Evolutionary conservation across 2,888 invertebrate genomes (phyloP).

Genomic region (Melieria picta): DNA sequence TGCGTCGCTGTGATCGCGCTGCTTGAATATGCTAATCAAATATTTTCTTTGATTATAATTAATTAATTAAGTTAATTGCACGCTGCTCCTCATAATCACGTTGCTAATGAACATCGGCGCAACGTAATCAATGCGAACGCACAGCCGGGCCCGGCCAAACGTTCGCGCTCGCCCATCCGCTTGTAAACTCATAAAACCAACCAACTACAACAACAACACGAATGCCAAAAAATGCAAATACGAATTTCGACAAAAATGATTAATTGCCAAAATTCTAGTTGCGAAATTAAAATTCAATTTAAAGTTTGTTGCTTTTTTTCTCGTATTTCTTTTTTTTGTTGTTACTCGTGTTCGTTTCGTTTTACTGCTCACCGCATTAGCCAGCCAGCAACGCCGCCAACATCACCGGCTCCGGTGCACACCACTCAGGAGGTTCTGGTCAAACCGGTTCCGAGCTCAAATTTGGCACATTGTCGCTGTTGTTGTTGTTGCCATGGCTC

Average conservation of each 20-base stretch:
- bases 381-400: conserved; percentile 8
- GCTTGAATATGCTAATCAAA: too few species aligned
- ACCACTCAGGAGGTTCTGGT: conserved; percentile 8
- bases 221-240: not conserved
- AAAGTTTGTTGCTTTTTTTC: conserved; percentile 10
- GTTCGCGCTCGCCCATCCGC: not conserved
- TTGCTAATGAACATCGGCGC: too few species aligned
- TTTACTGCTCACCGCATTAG: not conserved
- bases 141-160: too few species aligned
- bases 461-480: conserved; percentile 19
- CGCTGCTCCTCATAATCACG: conserved; percentile 16
- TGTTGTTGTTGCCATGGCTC: conserved; percentile 1
- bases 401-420: conserved; percentile 9
- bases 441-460: conserved; percentile 26
- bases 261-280: conserved; percentile 36
- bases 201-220: not conserved
- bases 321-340: conserved; percentile 25
- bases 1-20: too few species aligned
- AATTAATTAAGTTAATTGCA: conserved; percentile 38
- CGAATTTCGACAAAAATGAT: conserved; percentile 33
- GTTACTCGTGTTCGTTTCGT: not conserved
- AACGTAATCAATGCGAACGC: too few species aligned
- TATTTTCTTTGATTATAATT: conserved; percentile 30
- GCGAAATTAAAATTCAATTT: conserved; percentile 31
- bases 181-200: not conserved